Conservation (phyloP, 2,888 invertebrate species). For the Orthosia gracilis region DNA sequence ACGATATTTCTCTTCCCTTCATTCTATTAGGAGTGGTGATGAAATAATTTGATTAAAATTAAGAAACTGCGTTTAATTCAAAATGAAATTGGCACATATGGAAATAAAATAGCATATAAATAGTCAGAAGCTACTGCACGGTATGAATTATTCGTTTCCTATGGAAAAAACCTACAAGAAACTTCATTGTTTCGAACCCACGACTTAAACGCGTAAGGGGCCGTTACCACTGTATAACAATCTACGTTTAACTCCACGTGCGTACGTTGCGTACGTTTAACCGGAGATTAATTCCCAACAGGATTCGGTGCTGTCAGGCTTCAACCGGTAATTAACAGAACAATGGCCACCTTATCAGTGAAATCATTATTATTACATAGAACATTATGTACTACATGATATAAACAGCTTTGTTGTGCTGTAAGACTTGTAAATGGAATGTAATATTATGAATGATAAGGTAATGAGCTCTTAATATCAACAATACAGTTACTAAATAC, state of each 20-base stretch:
- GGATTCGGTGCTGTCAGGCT: conserved; percentile 39
- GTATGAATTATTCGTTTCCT: too few relatives aligned
- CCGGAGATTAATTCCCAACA: conserved; percentile 44
- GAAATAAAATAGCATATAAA: too few relatives aligned
- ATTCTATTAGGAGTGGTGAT: too few relatives aligned
- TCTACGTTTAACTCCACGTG: conserved; percentile 2
- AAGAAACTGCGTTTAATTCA: too few relatives aligned
- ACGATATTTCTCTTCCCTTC: too few relatives aligned
- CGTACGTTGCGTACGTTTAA: conserved; percentile 9
- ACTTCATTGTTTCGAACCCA: neutral
- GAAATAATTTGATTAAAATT: too few relatives aligned
- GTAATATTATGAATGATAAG: conserved; percentile 2
- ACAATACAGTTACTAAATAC: neutral
- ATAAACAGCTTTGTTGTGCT: conserved; percentile 15
- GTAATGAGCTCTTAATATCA: neutral
- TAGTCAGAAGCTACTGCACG: too few relatives aligned
- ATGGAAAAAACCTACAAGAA: too few relatives aligned
- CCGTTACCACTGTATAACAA: neutral
- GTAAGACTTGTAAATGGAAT: neutral
- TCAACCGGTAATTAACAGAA: conserved; percentile 59
- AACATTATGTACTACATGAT: conserved; percentile 12
- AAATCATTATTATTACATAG: conserved; percentile 37
- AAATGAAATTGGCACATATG: too few relatives aligned
- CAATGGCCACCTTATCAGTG: conserved; percentile 60
- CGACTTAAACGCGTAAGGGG: neutral